A percentile compares a stretch with the other conserved stretches of the same genome.
phyloP scores from a whole-genome alignment of 2,797 vertebrate genomes.

The Hyperoplus lanceolatus region DNA sequence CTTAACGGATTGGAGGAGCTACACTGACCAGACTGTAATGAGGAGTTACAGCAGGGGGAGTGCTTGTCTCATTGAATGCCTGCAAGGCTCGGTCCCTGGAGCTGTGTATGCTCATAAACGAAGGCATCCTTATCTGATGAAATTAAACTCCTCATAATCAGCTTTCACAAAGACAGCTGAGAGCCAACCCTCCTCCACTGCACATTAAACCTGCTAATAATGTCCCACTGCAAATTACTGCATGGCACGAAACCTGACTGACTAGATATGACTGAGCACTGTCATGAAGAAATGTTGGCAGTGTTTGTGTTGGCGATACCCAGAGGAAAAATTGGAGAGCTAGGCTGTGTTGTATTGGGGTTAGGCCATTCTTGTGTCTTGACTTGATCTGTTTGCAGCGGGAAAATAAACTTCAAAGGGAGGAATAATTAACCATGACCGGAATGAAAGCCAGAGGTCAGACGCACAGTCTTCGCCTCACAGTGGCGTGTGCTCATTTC shows the following conservation, averaged over 20 bases:
- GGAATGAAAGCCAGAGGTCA: slow-evolving; percentile 71
- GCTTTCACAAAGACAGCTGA: slow-evolving; percentile 72
- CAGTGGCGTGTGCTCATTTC: slow-evolving; percentile 25
- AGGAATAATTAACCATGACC: slow-evolving; percentile 62
- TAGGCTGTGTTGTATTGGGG: slow-evolving; percentile 49
- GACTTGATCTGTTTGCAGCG: slow-evolving; percentile 55
- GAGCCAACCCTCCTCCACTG: slow-evolving; percentile 50
- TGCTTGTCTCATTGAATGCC: slow-evolving; percentile 50
- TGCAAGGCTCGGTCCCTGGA: slow-evolving; percentile 29
- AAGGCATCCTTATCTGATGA: slow-evolving; percentile 73
- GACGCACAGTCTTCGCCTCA: slow-evolving; percentile 30
- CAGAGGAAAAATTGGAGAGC: background rate
- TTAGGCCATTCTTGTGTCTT: slow-evolving; percentile 47
- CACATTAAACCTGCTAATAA: slow-evolving; percentile 59
- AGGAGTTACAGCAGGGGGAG: slow-evolving; percentile 74
- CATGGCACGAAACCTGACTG: background rate
- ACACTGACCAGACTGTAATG: background rate
- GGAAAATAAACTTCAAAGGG: slow-evolving; percentile 74
- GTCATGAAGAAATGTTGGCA: background rate
- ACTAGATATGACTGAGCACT: slow-evolving; percentile 13
- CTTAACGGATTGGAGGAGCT: background rate
- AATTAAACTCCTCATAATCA: slow-evolving; percentile 76
- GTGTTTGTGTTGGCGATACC: slow-evolving; percentile 19
- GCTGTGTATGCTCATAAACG: slow-evolving; percentile 46
- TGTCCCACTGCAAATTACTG: slow-evolving; percentile 44